These are phyloP conservation scores for Gallinago solitaria DNA, from an alignment of 2,797 vertebrate genomes.

Conservation along the genomic window DNA sequence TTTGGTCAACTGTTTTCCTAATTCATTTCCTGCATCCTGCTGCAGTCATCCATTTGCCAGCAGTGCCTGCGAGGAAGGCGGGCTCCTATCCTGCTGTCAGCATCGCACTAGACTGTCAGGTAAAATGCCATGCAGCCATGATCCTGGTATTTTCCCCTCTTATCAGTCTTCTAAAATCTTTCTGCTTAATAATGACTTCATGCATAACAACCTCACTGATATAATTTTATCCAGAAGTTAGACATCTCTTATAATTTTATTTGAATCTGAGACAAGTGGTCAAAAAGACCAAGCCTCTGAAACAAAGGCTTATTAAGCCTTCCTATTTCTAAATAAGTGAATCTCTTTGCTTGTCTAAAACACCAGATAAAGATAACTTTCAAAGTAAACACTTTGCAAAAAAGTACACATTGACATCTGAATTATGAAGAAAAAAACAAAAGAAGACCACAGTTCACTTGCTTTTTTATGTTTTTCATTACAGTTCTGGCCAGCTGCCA, in stretches of 20 bases:
- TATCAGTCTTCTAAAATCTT: background rate
- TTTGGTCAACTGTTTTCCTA: background rate
- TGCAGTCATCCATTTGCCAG: background rate
- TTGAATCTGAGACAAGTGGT: background rate
- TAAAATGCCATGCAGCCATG: background rate
- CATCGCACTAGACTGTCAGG: background rate
- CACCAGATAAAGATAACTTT: background rate
- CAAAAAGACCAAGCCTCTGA: background rate
- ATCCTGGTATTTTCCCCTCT: background rate
- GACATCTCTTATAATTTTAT: background rate
- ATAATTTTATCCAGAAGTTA: background rate
- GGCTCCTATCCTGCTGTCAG: background rate
- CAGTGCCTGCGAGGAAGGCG: background rate
- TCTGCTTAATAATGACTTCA: background rate
- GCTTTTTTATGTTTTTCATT: background rate
- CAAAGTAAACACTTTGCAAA: background rate
- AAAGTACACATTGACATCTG: background rate
- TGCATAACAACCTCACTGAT: background rate
- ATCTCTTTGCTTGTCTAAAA: background rate
- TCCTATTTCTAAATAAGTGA: background rate
- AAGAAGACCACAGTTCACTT: background rate
- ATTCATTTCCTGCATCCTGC: background rate
- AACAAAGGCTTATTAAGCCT: background rate
- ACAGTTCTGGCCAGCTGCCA: background rate
- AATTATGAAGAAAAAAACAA: background rate